A percentile compares a stretch with the other conserved stretches of the same genome.
These are phyloP conservation scores for Camelus bactrianus DNA, from an alignment of 2,113 vertebrate species.

Conservation along the genomic window DNA sequence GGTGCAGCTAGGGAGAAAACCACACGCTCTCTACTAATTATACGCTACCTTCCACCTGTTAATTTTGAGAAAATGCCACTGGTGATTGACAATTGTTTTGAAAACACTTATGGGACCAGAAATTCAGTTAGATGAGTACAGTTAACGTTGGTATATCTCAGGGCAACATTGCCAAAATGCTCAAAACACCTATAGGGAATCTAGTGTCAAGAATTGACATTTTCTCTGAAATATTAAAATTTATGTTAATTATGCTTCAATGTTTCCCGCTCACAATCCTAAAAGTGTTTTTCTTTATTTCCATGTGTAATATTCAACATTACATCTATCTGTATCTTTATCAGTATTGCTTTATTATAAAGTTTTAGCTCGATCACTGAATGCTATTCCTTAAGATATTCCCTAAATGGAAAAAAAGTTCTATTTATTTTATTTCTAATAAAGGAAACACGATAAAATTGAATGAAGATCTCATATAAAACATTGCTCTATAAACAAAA, in stretches of 20 bases:
- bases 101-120: not conserved
- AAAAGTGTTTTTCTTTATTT: not conserved
- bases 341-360: not conserved
- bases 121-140: not conserved
- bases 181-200: not conserved
- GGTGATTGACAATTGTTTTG: not conserved
- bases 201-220: not conserved
- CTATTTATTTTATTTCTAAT: slow-evolving; percentile 29
- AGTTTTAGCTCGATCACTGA: not conserved
- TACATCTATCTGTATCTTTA: not conserved
- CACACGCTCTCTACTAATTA: not conserved
- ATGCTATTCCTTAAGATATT: not conserved
- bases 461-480: not conserved
- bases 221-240: not conserved
- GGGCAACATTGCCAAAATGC: not conserved
- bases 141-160: not conserved
- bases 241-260: not conserved
- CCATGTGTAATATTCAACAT: not conserved
- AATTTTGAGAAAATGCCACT: not conserved
- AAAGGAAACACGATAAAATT: slow-evolving; percentile 5
- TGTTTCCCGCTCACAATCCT: not conserved
- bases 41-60: not conserved
- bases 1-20: not conserved
- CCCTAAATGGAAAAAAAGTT: not conserved
- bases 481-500: not conserved